Percentiles rank a stretch among this genome's conserved stretches.
phyloP scores from a whole-genome alignment of 2,888 invertebrate species.

The Melieria omissa region DNA sequence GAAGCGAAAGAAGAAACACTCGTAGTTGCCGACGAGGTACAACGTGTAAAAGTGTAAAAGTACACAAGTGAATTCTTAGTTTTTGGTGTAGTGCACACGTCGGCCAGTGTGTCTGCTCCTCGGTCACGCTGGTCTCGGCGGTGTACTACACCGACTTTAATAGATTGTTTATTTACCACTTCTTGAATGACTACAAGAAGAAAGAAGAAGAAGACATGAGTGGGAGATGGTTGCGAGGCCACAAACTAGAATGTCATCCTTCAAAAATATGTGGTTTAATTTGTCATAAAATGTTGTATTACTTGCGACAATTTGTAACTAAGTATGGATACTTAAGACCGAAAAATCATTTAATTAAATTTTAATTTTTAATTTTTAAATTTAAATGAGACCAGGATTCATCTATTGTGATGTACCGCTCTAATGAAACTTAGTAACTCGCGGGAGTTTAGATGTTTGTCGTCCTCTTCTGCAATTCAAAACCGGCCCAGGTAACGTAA shows the following conservation, averaged over 20 bases:
- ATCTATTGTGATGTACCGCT: too few species aligned
- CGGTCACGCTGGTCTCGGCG: not conserved
- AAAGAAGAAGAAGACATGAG: not conserved
- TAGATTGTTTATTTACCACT: conserved; percentile 17
- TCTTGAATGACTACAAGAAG: not conserved
- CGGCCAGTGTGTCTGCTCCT: not conserved
- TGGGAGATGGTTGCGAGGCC: not conserved
- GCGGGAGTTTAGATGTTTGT: too few species aligned
- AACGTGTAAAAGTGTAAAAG: conserved; percentile 6
- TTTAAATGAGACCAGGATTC: too few species aligned
- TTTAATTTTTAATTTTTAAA: too few species aligned
- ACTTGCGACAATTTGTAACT: not conserved
- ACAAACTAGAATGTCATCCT: not conserved
- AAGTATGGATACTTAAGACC: too few species aligned
- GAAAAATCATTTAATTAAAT: too few species aligned
- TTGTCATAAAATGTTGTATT: not conserved
- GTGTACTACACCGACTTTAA: conserved; percentile 20
- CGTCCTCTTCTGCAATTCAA: too few species aligned
- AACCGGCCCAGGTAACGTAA: too few species aligned
- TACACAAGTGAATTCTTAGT: conserved; percentile 2
- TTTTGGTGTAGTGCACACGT: not conserved
- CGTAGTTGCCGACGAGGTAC: not conserved
- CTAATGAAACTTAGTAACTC: too few species aligned
- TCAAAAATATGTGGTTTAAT: not conserved
- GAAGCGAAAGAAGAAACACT: not conserved